Conservation (phyloP, 2,888 invertebrate species). For the Cantharis rufa region DNA sequence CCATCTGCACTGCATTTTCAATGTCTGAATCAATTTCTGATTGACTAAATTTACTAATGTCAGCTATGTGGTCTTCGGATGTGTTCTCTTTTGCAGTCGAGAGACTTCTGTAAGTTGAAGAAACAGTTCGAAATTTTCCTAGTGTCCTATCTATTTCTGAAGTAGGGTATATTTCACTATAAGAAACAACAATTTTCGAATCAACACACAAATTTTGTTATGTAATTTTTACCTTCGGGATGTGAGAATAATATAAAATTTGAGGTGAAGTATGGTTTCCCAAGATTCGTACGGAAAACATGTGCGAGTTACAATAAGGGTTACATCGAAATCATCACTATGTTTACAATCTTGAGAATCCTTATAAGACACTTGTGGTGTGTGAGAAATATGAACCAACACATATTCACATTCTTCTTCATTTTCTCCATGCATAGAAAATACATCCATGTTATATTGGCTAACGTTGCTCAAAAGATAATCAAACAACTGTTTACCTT, state of each 20-base stretch:
- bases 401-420: constrained; percentile 62
- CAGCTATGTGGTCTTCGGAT: constrained; percentile 11
- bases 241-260: constrained; percentile 66
- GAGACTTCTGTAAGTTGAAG: constrained; percentile 45
- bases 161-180: constrained; percentile 65
- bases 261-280: constrained; percentile 56
- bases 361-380: constrained; percentile 62
- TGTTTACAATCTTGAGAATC: constrained; percentile 64
- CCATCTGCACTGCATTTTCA: constrained; percentile 7
- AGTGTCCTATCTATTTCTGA: constrained; percentile 62
- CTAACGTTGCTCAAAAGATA: constrained; percentile 71
- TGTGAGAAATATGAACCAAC: constrained; percentile 64
- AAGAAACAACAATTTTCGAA: constrained; percentile 29
- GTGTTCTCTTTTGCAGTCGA: constrained; percentile 37
- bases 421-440: constrained; percentile 61
- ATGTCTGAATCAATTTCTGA: constrained; percentile 6
- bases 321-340: constrained; percentile 70
- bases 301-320: constrained; percentile 66
- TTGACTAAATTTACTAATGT: background rate
- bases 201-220: background rate
- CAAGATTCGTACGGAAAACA: constrained; percentile 50
- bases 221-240: constrained; percentile 55
- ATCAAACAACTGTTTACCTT: constrained; percentile 68
- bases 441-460: constrained; percentile 68
- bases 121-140: constrained; percentile 67